Conservation (phyloP, 2,888 invertebrate species). For the Mylabris sibirica region DNA sequence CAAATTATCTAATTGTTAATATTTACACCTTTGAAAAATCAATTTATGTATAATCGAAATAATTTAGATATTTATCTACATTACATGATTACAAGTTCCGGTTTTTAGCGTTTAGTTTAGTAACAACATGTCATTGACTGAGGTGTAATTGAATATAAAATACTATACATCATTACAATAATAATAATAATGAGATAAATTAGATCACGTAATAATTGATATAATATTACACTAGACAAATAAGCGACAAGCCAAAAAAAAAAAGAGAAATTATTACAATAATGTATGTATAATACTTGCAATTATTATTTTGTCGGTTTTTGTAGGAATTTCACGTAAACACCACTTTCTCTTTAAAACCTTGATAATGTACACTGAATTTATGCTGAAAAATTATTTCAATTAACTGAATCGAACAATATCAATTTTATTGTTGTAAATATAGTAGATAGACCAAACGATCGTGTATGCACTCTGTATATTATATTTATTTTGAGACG, state of each 20-base stretch:
- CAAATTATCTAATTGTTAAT: slow-evolving; percentile 9
- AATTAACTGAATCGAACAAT: neutral
- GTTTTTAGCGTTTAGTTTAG: neutral
- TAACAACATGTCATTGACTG: slow-evolving; percentile 4
- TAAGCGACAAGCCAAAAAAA: neutral
- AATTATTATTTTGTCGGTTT: slow-evolving; percentile 7
- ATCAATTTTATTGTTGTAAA: neutral
- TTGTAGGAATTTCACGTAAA: slow-evolving; percentile 5
- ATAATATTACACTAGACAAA: neutral
- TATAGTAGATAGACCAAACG: neutral
- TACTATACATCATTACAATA: neutral
- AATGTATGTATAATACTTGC: too few relatives aligned
- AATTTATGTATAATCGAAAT: slow-evolving; percentile 1
- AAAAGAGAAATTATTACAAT: neutral
- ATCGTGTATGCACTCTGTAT: neutral
- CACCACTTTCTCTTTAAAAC: slow-evolving; percentile 10
- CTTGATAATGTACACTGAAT: slow-evolving; percentile 2
- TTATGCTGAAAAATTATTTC: neutral
- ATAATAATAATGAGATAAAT: neutral
- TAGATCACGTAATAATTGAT: slow-evolving; percentile 6
- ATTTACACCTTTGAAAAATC: neutral
- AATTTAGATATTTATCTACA: neutral
- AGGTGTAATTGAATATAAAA: slow-evolving; percentile 7
- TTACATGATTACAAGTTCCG: slow-evolving; percentile 5
- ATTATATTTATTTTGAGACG: neutral